Percentiles rank a stretch among this genome's conserved stretches.
These are phyloP conservation scores for Aselliscus stoliczkanus DNA, from an alignment of 2,797 vertebrate species.

Conservation along the genomic window DNA sequence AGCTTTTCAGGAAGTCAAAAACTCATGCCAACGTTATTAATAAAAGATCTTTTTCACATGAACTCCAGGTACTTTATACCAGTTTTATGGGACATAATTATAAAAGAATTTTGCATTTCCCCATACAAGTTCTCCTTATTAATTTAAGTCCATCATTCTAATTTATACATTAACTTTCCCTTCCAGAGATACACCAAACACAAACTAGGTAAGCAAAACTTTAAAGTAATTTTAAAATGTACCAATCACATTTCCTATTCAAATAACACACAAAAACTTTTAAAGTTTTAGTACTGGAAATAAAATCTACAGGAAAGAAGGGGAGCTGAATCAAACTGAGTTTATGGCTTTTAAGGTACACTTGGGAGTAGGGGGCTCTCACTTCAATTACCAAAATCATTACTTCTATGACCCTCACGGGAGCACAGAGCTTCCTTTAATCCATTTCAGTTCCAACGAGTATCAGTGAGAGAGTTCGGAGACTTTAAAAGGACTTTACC, in stretches of 20 bases:
- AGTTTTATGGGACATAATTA: conserved; percentile 10
- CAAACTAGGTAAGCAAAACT: neutral
- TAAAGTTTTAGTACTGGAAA: neutral
- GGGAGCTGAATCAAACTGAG: neutral
- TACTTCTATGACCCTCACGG: neutral
- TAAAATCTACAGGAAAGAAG: neutral
- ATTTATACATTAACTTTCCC: neutral
- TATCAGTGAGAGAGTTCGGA: neutral
- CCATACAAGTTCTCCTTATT: neutral
- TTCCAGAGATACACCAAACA: neutral
- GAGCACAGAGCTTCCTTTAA: neutral
- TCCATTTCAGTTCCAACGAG: neutral
- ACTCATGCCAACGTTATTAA: neutral
- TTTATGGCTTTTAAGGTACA: neutral
- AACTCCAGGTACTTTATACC: neutral
- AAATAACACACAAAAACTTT: neutral
- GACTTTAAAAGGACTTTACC: neutral
- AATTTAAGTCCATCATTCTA: neutral
- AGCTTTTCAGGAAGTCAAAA: conserved; percentile 10
- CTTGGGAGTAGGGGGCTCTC: neutral
- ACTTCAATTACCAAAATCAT: neutral
- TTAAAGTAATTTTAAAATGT: conserved; percentile 27
- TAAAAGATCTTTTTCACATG: neutral
- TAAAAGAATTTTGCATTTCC: conserved; percentile 2
- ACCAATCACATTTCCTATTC: neutral